Percentiles rank a stretch among this genome's conserved stretches.
Conservation (phyloP, 2,113 vertebrate species). For the Alosa alosa region DNA sequence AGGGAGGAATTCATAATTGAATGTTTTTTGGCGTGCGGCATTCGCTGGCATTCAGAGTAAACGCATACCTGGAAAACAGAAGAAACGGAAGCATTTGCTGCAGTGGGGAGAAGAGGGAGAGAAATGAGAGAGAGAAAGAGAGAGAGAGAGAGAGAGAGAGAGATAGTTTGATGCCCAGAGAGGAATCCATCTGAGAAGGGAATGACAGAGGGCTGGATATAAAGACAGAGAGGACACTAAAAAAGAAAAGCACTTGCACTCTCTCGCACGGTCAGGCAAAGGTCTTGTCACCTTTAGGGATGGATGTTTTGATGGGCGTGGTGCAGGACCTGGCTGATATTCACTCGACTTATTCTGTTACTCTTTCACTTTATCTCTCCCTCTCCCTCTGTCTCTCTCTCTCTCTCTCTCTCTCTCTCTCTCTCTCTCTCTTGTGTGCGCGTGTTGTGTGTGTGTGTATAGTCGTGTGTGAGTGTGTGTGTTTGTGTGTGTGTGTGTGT, state of each 20-base stretch:
- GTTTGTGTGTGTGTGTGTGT: neutral
- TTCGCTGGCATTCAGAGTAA: too few species aligned
- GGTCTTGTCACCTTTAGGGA: neutral
- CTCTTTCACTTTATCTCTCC: neutral
- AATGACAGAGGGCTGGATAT: neutral
- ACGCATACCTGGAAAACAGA: constrained; percentile 12
- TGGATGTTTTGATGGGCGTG: neutral
- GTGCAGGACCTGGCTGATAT: neutral
- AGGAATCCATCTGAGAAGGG: neutral
- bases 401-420: constrained; percentile 15
- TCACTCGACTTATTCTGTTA: constrained; percentile 28
- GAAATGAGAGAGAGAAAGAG: neutral
- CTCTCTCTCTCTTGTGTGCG: neutral
- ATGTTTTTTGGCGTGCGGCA: constrained; percentile 38
- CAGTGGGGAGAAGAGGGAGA: neutral
- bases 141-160: neutral
- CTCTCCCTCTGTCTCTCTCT: constrained; percentile 29
- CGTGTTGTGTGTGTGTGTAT: neutral
- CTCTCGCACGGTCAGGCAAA: neutral
- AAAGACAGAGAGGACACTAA: neutral
- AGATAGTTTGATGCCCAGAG: neutral
- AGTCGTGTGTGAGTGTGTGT: neutral
- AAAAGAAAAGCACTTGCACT: neutral
- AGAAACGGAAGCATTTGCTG: neutral
- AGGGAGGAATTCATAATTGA: constrained; percentile 43